Evolutionary conservation across 2,797 vertebrate species (phyloP).

Genomic region (Clarias platycephalus): DNA sequence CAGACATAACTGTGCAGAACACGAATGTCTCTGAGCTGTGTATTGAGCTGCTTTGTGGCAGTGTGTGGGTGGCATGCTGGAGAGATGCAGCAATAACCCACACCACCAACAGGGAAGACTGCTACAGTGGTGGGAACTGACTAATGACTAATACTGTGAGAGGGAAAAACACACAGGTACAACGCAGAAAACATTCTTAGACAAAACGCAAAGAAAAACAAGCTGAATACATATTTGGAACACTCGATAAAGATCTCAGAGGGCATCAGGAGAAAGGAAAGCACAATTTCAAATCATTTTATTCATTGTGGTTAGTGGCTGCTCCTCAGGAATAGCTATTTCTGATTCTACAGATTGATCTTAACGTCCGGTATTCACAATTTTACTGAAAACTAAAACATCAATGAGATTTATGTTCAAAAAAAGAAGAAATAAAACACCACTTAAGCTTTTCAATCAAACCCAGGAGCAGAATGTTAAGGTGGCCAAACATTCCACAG

Average conservation of each 20-base stretch:
- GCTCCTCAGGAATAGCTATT: background rate
- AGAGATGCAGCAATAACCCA: constrained; percentile 34
- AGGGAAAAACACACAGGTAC: background rate
- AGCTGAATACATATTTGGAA: background rate
- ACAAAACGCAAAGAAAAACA: constrained; percentile 1
- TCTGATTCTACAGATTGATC: background rate
- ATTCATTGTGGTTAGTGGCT: background rate
- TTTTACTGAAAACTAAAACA: background rate
- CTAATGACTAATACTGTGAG: constrained; percentile 35
- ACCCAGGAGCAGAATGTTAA: background rate
- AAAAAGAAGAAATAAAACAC: background rate
- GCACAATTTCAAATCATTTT: background rate
- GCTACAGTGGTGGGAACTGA: constrained; percentile 22
- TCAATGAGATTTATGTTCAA: background rate
- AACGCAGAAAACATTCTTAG: constrained; percentile 9
- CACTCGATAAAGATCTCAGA: background rate
- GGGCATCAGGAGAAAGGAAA: background rate
- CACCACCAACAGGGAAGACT: constrained; percentile 25
- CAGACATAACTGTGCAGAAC: constrained; percentile 5
- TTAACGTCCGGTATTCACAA: background rate
- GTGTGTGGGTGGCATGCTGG: constrained; percentile 33
- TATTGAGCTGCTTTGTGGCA: constrained; percentile 25
- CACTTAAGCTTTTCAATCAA: background rate
- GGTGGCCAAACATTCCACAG: background rate
- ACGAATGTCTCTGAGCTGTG: constrained; percentile 6